Base-by-base conservation (phyloP, 2,113 vertebrate species). In the Passer montanus region DNA sequence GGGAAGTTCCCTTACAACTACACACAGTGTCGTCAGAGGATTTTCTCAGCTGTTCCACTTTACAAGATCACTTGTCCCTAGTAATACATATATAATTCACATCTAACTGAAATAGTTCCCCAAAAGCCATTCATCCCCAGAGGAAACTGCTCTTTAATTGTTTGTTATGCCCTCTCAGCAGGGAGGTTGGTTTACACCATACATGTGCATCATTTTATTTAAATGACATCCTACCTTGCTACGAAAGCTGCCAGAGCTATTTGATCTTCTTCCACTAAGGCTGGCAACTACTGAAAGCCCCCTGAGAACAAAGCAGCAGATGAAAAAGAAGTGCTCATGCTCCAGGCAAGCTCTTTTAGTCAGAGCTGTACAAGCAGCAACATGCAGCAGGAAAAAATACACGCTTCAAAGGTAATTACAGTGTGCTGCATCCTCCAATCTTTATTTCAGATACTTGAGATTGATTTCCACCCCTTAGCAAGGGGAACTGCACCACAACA, bases 41-140 rank as follows among this genome's bases (percentile, higher is more conserved):
- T 91, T 94, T 94, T 87, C 62, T 88, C 60, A 62, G 81, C 20
- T 76, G 15, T 81, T 96, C 86, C 56, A 55, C 35, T 95, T 95
- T 70, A 52, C 59, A 93, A 75, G 86, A 92, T 84, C 80, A 74
- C 66, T 95, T 92, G 86, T 92, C 66, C 86, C 30, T 77, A 35
- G 64, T 69, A 96, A 82, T 92, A 94, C 52, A 87, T 82, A 84
- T 88, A 93, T 90, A 95, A 94, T 80, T 78, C 92, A 92, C 49
- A 5, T 83, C 62, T 91, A 96, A 89, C n/a, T 87, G 37, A 35
- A 89, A 67, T 49, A 35, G 35, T 74, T 96, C 28, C 79, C 88
- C 5, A 27, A 39, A 58, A 96, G 88, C 69, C 50, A 66, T 78
- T 84, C 76, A 66, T 86, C 47, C 91, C 64, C 44, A 76, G 59